These are phyloP conservation scores for Siniperca undulata DNA, from an alignment of 2,797 vertebrate species.

Conservation along the genomic window DNA sequence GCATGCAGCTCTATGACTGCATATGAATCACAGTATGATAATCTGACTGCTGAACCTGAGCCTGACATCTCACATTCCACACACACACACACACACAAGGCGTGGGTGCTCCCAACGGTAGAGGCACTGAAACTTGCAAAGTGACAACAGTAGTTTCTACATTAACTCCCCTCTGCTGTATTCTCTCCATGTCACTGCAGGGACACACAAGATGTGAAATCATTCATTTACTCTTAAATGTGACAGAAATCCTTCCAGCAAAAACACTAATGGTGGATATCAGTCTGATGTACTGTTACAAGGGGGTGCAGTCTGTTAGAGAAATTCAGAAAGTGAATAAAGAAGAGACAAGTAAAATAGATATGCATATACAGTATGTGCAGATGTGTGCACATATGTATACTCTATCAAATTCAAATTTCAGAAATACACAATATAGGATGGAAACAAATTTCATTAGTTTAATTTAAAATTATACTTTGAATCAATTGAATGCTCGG, in stretches of 20 bases:
- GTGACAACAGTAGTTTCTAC: slow-evolving; percentile 16
- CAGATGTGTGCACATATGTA: too few relatives aligned
- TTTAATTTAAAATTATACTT: background rate
- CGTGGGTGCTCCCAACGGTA: slow-evolving; percentile 35
- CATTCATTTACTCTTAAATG: background rate
- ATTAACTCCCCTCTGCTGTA: slow-evolving; percentile 11
- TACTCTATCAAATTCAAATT: background rate
- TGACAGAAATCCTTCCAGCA: background rate
- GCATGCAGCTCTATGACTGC: slow-evolving; percentile 53
- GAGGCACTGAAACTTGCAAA: slow-evolving; percentile 31
- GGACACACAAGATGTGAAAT: background rate
- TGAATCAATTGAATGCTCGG: background rate
- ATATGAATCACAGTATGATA: slow-evolving; percentile 50
- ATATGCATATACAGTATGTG: too few relatives aligned
- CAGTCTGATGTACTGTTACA: background rate
- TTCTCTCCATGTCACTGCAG: background rate
- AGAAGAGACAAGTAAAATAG: background rate
- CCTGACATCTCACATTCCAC: slow-evolving; percentile 19
- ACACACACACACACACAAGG: background rate
- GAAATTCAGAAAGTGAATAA: background rate
- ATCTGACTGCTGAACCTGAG: slow-evolving; percentile 53
- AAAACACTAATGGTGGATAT: background rate
- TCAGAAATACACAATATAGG: background rate
- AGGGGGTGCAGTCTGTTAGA: background rate
- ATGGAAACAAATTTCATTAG: background rate